Evolutionary conservation across 2,888 invertebrate genomes (phyloP).

Genomic region (Julus scandinavius): DNA sequence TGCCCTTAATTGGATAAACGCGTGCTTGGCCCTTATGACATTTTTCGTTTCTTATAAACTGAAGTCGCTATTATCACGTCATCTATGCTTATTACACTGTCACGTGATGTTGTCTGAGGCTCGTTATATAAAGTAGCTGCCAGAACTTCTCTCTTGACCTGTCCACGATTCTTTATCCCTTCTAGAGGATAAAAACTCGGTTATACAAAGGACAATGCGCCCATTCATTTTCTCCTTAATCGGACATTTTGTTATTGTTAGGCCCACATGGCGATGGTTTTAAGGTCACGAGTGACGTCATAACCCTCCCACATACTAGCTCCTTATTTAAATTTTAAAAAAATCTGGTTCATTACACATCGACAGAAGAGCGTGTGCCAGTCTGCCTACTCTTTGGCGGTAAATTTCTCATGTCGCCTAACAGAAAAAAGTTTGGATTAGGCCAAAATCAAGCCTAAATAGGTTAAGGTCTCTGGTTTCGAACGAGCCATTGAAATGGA

Average conservation of each 20-base stretch:
- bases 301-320: neutral
- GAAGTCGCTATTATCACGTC: no score
- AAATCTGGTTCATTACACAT: neutral
- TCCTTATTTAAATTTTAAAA: neutral
- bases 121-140: neutral
- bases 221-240: neutral
- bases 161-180: neutral
- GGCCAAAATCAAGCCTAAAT: no score
- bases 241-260: neutral
- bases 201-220: slow-evolving; percentile 7
- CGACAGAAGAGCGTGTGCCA: neutral
- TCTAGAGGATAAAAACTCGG: neutral
- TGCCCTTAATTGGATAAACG: no score
- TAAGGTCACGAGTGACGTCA: neutral
- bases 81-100: neutral
- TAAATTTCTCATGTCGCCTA: no score
- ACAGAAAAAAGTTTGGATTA: no score
- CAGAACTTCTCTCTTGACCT: neutral
- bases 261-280: neutral
- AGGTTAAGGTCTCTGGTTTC: neutral
- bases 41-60: no score
- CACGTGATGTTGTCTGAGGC: neutral
- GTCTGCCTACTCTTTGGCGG: no score
- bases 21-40: no score
- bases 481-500: neutral